phyloP scores from a whole-genome alignment of 2,113 vertebrate species.

The Melozone crissalis region DNA sequence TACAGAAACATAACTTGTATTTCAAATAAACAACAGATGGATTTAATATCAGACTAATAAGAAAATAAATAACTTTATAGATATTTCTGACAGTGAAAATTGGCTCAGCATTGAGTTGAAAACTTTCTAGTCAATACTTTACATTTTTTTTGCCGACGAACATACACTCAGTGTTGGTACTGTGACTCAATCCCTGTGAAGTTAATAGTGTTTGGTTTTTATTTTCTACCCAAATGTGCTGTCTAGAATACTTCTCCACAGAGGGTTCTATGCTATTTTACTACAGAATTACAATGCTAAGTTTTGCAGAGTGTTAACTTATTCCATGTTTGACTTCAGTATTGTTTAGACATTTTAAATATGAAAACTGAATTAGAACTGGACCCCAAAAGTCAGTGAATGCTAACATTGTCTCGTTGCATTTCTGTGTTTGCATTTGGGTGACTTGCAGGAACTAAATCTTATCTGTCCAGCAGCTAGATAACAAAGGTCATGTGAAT shows the following conservation, averaged over 20 bases:
- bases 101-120: background rate
- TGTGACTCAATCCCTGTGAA: background rate
- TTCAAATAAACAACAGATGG: background rate
- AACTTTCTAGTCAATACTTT: background rate
- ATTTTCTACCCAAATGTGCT: background rate
- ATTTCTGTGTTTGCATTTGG: background rate
- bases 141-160: background rate
- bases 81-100: background rate
- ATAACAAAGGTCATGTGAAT: background rate
- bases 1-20: background rate
- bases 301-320: background rate
- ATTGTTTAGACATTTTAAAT: background rate
- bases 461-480: background rate
- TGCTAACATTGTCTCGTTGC: background rate
- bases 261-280: background rate
- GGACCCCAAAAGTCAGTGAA: background rate
- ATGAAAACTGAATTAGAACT: background rate
- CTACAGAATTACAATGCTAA: fast-evolving
- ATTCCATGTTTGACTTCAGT: background rate
- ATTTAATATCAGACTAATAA: background rate
- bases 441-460: background rate
- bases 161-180: fast-evolving
- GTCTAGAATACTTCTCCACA: background rate
- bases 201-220: background rate
- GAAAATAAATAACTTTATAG: background rate